Percentiles rank a stretch among this genome's conserved stretches.
These are phyloP conservation scores for Meriones psammophilus DNA, from an alignment of 2,797 vertebrate species.

Conservation along the genomic window DNA sequence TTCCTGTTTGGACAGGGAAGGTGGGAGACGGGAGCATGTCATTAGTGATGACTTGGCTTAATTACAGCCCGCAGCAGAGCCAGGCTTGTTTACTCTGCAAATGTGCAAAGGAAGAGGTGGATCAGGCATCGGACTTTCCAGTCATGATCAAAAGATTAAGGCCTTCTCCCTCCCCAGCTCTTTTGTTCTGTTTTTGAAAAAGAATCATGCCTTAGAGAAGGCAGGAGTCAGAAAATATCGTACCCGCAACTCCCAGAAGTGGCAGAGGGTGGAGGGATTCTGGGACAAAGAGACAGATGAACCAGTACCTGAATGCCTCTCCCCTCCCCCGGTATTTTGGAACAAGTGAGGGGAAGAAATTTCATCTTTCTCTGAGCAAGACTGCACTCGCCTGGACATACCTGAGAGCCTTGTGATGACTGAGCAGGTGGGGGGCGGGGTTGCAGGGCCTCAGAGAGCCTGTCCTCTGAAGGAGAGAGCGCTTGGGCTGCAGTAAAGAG, in stretches of 20 bases:
- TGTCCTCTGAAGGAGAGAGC: not conserved
- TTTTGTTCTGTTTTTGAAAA: not conserved
- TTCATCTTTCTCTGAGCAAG: slow-evolving; percentile 56
- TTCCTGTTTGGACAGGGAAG: slow-evolving; percentile 56
- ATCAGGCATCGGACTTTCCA: slow-evolving; percentile 46
- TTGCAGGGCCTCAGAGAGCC: not conserved
- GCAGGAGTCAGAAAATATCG: not conserved
- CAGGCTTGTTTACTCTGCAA: slow-evolving; percentile 69
- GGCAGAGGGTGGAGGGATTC: too few relatives aligned
- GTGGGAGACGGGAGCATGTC: slow-evolving; percentile 60
- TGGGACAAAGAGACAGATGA: not conserved
- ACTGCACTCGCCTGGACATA: slow-evolving; percentile 49
- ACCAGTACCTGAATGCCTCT: not conserved
- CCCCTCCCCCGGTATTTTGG: slow-evolving; percentile 20
- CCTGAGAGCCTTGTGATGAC: slow-evolving; percentile 7
- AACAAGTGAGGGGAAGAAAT: slow-evolving; percentile 57
- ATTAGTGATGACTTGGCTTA: slow-evolving; percentile 74
- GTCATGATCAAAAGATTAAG: slow-evolving; percentile 72
- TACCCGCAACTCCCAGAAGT: not conserved
- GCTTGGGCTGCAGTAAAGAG: not conserved
- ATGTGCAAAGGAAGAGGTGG: slow-evolving; percentile 73
- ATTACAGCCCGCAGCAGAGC: slow-evolving; percentile 65
- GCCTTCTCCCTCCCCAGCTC: not conserved
- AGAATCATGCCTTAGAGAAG: not conserved
- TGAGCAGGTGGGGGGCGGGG: slow-evolving; percentile 51